Percentiles rank a stretch among this genome's conserved stretches.
These are phyloP conservation scores for Ladona fulva DNA, from an alignment of 1,140 invertebrate species.

Conservation along the genomic window DNA sequence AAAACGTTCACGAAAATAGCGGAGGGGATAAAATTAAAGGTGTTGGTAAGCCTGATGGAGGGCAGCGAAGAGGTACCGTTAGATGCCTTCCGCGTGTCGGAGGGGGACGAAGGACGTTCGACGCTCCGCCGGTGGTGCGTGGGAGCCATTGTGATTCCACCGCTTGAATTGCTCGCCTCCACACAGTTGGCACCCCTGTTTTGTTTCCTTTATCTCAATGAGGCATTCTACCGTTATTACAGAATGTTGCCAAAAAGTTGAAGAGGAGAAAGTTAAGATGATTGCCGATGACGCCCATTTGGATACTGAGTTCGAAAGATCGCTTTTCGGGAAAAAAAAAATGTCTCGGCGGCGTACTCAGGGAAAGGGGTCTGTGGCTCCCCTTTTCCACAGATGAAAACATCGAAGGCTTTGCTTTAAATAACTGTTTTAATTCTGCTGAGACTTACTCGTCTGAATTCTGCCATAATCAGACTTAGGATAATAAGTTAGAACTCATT, in stretches of 20 bases:
- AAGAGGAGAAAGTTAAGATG: no score
- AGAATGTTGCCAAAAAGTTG: not conserved
- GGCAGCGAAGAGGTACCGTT: not conserved
- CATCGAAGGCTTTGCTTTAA: no score
- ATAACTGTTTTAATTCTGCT: no score
- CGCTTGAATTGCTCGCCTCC: not conserved
- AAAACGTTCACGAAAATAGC: not conserved
- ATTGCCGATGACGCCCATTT: no score
- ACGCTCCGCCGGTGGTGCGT: not conserved
- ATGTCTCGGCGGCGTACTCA: no score
- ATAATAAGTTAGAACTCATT: no score
- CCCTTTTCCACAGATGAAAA: no score
- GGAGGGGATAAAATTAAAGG: not conserved
- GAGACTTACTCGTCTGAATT: no score
- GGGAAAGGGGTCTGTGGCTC: no score
- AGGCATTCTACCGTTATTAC: not conserved
- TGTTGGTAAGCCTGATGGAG: not conserved
- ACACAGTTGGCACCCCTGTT: not conserved
- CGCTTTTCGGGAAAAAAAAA: no score
- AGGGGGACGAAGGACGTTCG: not conserved
- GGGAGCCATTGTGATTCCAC: not conserved
- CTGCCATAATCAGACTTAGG: no score
- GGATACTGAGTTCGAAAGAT: no score
- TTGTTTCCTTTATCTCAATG: not conserved
- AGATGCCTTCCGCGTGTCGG: not conserved